Conservation (phyloP, 1,140 invertebrate genomes). For the Tribolium castaneum region DNA sequence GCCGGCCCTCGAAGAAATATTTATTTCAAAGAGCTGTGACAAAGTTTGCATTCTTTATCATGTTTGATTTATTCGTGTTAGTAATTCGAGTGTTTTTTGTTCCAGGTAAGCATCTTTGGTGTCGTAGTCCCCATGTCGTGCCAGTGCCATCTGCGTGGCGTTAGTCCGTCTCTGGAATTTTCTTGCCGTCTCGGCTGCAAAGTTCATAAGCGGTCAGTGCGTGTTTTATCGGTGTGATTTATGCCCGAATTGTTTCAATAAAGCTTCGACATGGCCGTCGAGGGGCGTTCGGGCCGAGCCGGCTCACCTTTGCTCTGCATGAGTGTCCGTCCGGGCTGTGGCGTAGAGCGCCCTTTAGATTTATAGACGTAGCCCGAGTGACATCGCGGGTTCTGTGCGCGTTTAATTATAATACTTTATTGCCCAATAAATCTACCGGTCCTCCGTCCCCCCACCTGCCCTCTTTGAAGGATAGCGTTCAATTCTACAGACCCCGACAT, state of each 20-base stretch:
- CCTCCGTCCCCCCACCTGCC: conserved; percentile 55
- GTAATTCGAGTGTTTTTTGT: conserved; percentile 20
- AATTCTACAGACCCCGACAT: conserved; percentile 64
- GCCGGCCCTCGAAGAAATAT: neutral
- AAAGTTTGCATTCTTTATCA: neutral
- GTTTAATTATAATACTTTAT: conserved; percentile 67
- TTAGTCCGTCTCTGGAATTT: conserved; percentile 18
- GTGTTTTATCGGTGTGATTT: conserved; percentile 50
- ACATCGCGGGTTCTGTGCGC: conserved; percentile 63
- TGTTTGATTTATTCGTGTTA: neutral
- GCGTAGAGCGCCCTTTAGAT: conserved; percentile 56
- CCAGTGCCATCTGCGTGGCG: neutral
- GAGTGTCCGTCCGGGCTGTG: conserved; percentile 52
- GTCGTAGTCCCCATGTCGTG: neutral
- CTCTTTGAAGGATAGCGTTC: conserved; percentile 65
- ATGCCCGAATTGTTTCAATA: conserved; percentile 53
- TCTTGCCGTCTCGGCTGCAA: conserved; percentile 6
- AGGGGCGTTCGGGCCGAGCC: conserved; percentile 25
- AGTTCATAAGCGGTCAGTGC: conserved; percentile 42
- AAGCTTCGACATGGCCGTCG: conserved; percentile 48
- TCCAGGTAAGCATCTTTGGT: conserved; percentile 28
- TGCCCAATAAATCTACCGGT: conserved; percentile 64
- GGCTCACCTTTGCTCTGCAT: conserved; percentile 57
- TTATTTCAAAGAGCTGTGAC: neutral
- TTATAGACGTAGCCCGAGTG: conserved; percentile 64